Evolutionary conservation across 2,888 invertebrate genomes (phyloP), one percentile per base, ranked within the genome.

Genomic region (Agriopis leucophaearia): DNA sequence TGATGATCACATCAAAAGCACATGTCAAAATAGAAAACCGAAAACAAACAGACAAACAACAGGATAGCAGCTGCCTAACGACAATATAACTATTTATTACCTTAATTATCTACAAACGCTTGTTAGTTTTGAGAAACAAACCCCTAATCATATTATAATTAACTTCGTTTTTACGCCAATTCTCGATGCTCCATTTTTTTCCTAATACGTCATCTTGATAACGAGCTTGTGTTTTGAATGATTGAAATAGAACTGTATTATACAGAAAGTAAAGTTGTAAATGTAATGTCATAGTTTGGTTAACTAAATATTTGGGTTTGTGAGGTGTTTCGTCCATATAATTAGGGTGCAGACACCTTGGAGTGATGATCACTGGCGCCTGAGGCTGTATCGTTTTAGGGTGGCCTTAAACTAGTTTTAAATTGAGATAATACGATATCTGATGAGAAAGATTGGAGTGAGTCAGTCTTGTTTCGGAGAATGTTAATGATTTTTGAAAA

Each of bases 81-180:
- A 90, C 89, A 87, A 82, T 88, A 88, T 86, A 90, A 89, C 89
- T 90, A 92, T 93, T 92, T 92, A 92, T 91, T 88, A 88, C 87
- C 83, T 79, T 88, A 88, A 91, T 91, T 88, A 87, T 88, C 83
- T 81, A 78, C 86, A 83, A 89, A 88, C 87, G 90, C 92, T 90
- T 88, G 91, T 92, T 92, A 91, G 91, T 89, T 89, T 90, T 88
- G 83, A 80, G 76, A 78, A 85, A 81, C 84, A 84, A 88, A 91
- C 92, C 92, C 89, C 84, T 90, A 92, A 94, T 94, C 92, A 92
- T 92, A 87, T 86, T 82, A 85, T 89, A 92, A 94, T 93, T 92
- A 92, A 89, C 87, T 82, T 81, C 80, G 86, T 92, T 93, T 93
- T 92, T 92, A 92, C 92, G 93, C 94, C 91, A 93, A 92, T 93